These are phyloP conservation scores for Aplidium turbinatum DNA, from an alignment of 23 tunicate species.

Conservation along the genomic window DNA sequence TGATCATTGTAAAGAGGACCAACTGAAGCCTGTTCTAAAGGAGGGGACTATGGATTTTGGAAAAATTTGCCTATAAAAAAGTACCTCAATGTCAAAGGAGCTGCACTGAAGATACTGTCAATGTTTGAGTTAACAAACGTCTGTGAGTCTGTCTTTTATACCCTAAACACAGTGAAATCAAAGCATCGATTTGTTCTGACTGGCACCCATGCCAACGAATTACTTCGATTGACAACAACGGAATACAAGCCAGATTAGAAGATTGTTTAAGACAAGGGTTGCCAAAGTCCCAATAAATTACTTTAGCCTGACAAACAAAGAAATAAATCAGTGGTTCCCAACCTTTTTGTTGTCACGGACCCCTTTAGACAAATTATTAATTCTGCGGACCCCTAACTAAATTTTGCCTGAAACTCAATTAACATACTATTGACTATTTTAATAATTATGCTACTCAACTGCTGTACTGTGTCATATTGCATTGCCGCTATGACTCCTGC, in stretches of 20 bases:
- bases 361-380: too few species aligned
- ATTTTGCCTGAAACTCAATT: too few species aligned
- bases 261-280: constrained; percentile 29
- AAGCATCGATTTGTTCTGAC: not conserved
- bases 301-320: too few species aligned
- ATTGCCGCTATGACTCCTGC: too few species aligned
- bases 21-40: constrained; percentile 16
- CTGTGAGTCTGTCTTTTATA: constrained; percentile 3
- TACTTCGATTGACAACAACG: not conserved
- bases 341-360: too few species aligned
- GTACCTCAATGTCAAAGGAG: constrained; percentile 4
- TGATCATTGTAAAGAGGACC: constrained; percentile 12
- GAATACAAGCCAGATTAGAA: not conserved
- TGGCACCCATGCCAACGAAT: not conserved
- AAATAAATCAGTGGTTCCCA: too few species aligned
- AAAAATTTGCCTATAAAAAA: constrained; percentile 14
- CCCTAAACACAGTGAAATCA: not conserved
- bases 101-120: constrained; percentile 14
- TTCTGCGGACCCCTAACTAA: too few species aligned
- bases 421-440: too few species aligned
- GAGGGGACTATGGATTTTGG: not conserved
- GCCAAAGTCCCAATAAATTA: too few species aligned
- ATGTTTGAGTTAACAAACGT: not conserved
- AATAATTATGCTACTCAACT: too few species aligned
- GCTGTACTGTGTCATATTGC: too few species aligned